Evolutionary conservation across 2,888 invertebrate genomes (phyloP).

Genomic region (Dromius quadrimaculatus): DNA sequence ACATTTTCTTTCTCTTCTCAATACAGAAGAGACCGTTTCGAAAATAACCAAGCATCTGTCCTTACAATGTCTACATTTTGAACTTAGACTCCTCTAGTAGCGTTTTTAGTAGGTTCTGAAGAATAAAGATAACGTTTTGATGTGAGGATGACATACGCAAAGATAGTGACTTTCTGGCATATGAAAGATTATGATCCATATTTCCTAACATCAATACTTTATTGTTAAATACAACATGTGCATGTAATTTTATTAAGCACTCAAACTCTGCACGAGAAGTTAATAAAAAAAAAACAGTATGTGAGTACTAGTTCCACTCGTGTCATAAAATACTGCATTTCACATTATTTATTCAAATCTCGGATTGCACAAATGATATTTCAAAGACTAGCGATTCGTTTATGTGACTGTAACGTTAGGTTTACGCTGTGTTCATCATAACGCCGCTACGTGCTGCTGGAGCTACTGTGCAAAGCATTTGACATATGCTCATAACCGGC

Average conservation of each 20-base stretch:
- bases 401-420: conserved; percentile 45
- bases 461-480: conserved; percentile 23
- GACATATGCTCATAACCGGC: conserved; percentile 49
- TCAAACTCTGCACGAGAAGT: neutral
- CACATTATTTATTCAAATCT: conserved; percentile 51
- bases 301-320: neutral
- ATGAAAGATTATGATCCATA: too few species aligned
- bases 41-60: too few species aligned
- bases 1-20: conserved; percentile 14
- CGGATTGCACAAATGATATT: conserved; percentile 51
- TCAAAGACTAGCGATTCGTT: conserved; percentile 46
- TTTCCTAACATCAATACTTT: too few species aligned
- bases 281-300: conserved; percentile 1
- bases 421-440: conserved; percentile 50
- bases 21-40: too few species aligned
- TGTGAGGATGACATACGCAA: too few species aligned
- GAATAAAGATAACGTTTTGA: too few species aligned
- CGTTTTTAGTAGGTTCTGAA: too few species aligned
- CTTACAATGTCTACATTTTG: too few species aligned
- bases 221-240: neutral
- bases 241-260: conserved; percentile 1
- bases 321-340: conserved; percentile 21
- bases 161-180: too few species aligned
- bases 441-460: conserved; percentile 41
- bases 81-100: too few species aligned